These are phyloP conservation scores for Myotis planiceps DNA, from an alignment of 2,797 vertebrate species.

Conservation along the genomic window DNA sequence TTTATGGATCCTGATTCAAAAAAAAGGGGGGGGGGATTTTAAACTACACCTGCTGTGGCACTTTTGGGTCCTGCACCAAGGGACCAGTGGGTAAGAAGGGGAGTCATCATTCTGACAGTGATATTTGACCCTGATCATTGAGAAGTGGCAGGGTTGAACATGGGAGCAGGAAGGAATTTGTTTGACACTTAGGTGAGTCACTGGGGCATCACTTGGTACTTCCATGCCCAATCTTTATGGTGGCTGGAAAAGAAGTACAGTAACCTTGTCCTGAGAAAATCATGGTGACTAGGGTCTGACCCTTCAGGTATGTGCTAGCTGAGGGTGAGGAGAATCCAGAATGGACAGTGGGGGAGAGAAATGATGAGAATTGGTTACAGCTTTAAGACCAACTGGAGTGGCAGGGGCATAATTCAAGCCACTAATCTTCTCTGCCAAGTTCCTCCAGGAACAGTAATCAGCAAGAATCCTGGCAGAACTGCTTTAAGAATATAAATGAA, in stretches of 20 bases:
- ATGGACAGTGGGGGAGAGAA: not conserved
- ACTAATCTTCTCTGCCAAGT: not conserved
- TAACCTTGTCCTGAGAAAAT: not conserved
- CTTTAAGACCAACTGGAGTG: not conserved
- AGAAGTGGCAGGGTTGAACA: not conserved
- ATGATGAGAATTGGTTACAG: not conserved
- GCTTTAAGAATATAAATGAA: not conserved
- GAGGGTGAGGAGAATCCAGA: not conserved
- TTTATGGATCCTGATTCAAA: not conserved
- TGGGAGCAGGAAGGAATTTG: not conserved
- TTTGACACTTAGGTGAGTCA: not conserved
- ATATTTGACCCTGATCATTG: not conserved
- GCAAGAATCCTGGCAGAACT: not conserved
- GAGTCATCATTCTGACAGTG: not conserved
- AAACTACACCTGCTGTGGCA: not conserved
- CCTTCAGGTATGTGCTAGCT: not conserved
- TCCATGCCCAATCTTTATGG: not conserved
- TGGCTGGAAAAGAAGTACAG: not conserved
- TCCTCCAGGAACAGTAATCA: not conserved
- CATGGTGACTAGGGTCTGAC: not conserved
- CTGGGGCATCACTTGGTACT: not conserved
- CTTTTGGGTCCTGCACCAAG: not conserved
- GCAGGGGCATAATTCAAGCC: not conserved
- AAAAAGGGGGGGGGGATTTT: not conserved
- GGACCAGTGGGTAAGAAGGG: not conserved